Conservation (phyloP, 2,797 vertebrate species). For the Gambusia yucatana region DNA sequence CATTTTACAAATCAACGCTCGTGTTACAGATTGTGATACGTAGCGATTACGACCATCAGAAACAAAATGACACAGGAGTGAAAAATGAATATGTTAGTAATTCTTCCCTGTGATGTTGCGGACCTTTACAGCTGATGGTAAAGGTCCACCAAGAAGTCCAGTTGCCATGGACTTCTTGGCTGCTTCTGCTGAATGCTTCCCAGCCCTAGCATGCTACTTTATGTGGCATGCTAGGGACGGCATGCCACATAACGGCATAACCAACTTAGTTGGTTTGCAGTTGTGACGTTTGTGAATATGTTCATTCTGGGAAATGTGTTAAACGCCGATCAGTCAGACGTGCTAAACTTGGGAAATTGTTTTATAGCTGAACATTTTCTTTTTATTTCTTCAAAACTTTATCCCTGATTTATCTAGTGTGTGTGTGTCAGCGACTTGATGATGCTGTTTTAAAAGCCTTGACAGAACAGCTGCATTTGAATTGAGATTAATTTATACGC, state of each 20-base stretch:
- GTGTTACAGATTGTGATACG: not conserved
- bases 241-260: no score
- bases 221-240: no score
- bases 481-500: not conserved
- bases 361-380: not conserved
- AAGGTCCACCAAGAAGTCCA: no score
- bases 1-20: constrained; percentile 1
- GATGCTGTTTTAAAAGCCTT: not conserved
- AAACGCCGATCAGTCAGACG: not conserved
- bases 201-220: not conserved
- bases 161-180: not conserved
- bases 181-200: not conserved
- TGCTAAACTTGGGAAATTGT: not conserved
- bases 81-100: not conserved
- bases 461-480: not conserved
- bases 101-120: not conserved
- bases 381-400: not conserved
- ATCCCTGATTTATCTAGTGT: not conserved
- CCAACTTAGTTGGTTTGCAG: not conserved
- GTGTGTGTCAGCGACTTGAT: not conserved
- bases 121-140: not conserved
- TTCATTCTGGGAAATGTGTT: not conserved
- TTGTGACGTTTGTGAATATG: not conserved
- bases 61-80: not conserved
- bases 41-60: not conserved